Evolutionary conservation across 2,888 invertebrate species (phyloP).

Genomic region (Tipula confusa): DNA sequence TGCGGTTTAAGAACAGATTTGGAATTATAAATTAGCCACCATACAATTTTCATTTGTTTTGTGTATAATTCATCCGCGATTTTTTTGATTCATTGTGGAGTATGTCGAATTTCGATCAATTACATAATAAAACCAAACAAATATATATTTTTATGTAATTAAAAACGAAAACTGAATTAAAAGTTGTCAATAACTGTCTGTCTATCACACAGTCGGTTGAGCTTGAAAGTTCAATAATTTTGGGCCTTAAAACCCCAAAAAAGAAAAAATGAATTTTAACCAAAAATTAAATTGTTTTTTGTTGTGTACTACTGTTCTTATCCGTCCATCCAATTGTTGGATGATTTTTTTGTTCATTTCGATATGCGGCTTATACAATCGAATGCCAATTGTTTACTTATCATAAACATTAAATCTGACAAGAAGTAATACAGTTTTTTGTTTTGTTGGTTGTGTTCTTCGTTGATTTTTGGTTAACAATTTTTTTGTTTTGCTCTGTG

Average conservation of each 20-base stretch:
- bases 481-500: not conserved
- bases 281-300: not conserved
- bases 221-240: not conserved
- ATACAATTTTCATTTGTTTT: too few species aligned
- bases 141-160: not conserved
- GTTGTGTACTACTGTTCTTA: not conserved
- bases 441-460: not conserved
- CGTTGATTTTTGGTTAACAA: not conserved
- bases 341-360: not conserved
- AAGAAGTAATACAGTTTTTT: not conserved
- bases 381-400: slow-evolving; percentile 25
- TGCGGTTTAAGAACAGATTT: too few species aligned
- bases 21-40: too few species aligned
- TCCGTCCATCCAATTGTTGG: not conserved
- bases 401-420: slow-evolving; percentile 12
- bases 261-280: not conserved
- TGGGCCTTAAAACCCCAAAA: not conserved
- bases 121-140: not conserved
- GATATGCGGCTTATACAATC: not conserved
- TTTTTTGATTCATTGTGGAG: not conserved
- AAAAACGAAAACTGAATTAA: not conserved
- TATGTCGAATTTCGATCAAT: not conserved
- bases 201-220: not conserved
- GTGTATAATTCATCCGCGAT: too few species aligned
- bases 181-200: slow-evolving; percentile 8